phyloP scores from a whole-genome alignment of 1,140 invertebrate species.

The Hylaeus volcanicus region DNA sequence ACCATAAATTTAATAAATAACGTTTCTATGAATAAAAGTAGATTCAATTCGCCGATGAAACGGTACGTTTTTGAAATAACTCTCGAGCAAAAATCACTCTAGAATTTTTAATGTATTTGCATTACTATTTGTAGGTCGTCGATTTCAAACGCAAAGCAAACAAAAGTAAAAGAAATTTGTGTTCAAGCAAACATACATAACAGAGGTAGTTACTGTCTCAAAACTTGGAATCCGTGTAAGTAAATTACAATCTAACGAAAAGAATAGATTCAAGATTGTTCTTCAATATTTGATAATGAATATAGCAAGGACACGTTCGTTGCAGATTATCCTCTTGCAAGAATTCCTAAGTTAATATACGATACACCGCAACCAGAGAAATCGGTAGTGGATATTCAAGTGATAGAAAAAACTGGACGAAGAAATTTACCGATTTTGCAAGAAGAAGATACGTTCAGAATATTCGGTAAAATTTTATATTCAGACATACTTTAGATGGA shows the following conservation, averaged over 20 bases:
- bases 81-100: background rate
- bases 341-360: constrained; percentile 71
- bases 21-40: constrained; percentile 23
- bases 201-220: constrained; percentile 42
- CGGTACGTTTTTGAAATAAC: constrained; percentile 20
- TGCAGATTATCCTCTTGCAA: constrained; percentile 70
- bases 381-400: constrained; percentile 72
- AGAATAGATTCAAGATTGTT: background rate
- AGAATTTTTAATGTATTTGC: background rate
- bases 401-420: constrained; percentile 73
- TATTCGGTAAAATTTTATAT: constrained; percentile 70
- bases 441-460: constrained; percentile 73
- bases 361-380: constrained; percentile 70
- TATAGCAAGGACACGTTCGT: constrained; percentile 33
- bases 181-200: constrained; percentile 52
- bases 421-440: constrained; percentile 76
- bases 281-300: constrained; percentile 8
- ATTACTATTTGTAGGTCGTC: constrained; percentile 11
- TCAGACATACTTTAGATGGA: background rate
- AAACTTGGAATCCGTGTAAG: constrained; percentile 46
- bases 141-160: constrained; percentile 8
- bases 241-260: constrained; percentile 15
- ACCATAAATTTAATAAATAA: constrained; percentile 20
- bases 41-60: constrained; percentile 5
- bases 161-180: constrained; percentile 55